These are phyloP conservation scores for Phymastichus coffea DNA, from an alignment of 1,140 invertebrate genomes.

Conservation along the genomic window DNA sequence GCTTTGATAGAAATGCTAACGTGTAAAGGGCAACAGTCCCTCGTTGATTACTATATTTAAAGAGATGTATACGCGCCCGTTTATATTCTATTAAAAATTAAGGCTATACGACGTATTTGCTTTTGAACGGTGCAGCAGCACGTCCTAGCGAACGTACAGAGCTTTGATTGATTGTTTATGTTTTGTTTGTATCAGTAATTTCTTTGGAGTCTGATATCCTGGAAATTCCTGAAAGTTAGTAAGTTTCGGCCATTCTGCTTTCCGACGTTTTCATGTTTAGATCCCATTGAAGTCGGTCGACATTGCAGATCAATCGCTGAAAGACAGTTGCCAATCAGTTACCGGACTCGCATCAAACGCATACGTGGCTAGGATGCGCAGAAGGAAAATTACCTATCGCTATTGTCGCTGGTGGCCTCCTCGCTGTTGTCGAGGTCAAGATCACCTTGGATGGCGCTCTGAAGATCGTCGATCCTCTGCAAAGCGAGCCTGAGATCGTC, in stretches of 20 bases:
- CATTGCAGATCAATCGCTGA: constrained; percentile 52
- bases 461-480: constrained; percentile 81
- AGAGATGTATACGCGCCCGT: constrained; percentile 13
- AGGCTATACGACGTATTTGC: constrained; percentile 26
- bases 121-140: constrained; percentile 10
- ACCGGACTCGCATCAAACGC: too few species aligned
- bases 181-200: too few species aligned
- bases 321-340: too few species aligned
- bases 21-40: neutral
- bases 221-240: too few species aligned
- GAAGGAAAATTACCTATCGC: constrained; percentile 57
- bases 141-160: constrained; percentile 2
- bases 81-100: constrained; percentile 25
- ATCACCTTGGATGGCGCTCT: constrained; percentile 79
- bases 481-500: constrained; percentile 78
- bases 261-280: constrained; percentile 39
- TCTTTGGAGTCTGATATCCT: constrained; percentile 21
- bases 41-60: constrained; percentile 14
- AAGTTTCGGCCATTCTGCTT: constrained; percentile 18
- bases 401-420: constrained; percentile 62
- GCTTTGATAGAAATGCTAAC: constrained; percentile 26
- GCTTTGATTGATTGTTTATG: too few species aligned
- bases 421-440: constrained; percentile 62
- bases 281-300: constrained; percentile 40
- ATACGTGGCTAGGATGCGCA: too few species aligned